Conservation (phyloP, 2,888 invertebrate species). For the Torymus tubicola region DNA sequence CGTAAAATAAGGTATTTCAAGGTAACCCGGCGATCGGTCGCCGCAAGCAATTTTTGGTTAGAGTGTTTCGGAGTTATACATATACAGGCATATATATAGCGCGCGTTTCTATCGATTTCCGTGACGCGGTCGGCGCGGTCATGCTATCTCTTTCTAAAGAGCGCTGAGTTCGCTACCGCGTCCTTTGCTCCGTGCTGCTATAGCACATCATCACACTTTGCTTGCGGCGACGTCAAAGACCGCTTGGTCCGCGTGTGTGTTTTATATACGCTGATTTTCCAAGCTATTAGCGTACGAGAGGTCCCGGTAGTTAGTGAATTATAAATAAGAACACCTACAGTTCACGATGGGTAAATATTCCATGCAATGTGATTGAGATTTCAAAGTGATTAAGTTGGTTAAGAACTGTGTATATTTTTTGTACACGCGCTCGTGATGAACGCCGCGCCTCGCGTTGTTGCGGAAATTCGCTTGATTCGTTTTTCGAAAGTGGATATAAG, state of each 20-base stretch:
- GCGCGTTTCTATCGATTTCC: slow-evolving; percentile 40
- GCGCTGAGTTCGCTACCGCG: background rate
- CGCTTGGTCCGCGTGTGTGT: slow-evolving; percentile 18
- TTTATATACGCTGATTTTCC: slow-evolving; percentile 22
- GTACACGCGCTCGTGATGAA: too few relatives aligned
- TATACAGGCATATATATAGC: too few relatives aligned
- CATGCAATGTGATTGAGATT: background rate
- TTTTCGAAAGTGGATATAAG: too few relatives aligned
- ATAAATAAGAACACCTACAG: slow-evolving; percentile 16
- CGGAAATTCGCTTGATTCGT: too few relatives aligned
- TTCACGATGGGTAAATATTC: slow-evolving; percentile 57
- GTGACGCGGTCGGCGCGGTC: slow-evolving; percentile 6
- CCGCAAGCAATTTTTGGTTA: slow-evolving; percentile 29
- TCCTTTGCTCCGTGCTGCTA: background rate
- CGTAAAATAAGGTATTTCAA: too few relatives aligned
- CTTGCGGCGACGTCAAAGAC: background rate
- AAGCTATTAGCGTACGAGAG: slow-evolving; percentile 21
- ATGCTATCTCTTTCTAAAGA: too few relatives aligned
- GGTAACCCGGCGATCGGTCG: too few relatives aligned
- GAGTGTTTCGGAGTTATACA: background rate
- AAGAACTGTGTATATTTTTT: too few relatives aligned
- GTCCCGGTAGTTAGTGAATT: too few relatives aligned
- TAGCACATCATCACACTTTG: too few relatives aligned
- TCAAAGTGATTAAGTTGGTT: background rate
- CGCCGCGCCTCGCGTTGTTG: too few relatives aligned